Percentiles rank a stretch among this genome's conserved stretches.
Conservation (phyloP, 1,140 invertebrate species). For the Leptoteleia sp. region DNA sequence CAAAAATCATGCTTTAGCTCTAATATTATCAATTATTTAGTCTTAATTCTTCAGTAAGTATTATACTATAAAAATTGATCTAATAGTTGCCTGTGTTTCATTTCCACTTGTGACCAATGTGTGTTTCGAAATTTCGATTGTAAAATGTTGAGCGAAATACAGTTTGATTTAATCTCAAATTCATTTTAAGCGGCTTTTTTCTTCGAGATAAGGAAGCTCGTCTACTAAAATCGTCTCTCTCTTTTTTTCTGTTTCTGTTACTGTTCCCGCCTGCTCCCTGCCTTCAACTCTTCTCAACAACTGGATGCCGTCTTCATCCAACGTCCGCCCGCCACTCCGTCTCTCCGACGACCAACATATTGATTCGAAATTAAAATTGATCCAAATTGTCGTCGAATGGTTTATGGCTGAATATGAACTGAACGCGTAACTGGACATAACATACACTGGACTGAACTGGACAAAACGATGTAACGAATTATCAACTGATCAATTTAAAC, state of each 20-base stretch:
- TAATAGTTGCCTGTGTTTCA: too few species aligned
- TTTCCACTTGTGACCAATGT: neutral
- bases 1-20: constrained; percentile 55
- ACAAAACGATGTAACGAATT: constrained; percentile 4
- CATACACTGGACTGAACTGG: constrained; percentile 19
- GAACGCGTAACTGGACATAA: constrained; percentile 25
- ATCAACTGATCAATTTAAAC: constrained; percentile 18
- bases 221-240: too few species aligned
- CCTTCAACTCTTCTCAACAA: constrained; percentile 81
- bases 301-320: constrained; percentile 81
- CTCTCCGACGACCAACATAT: constrained; percentile 75
- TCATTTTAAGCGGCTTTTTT: too few species aligned
- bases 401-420: constrained; percentile 22
- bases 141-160: neutral
- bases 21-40: constrained; percentile 17
- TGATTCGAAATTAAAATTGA: constrained; percentile 26
- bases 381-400: constrained; percentile 21
- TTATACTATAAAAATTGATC: neutral
- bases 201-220: too few species aligned
- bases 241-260: too few species aligned
- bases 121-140: constrained; percentile 46
- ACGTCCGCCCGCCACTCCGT: constrained; percentile 80
- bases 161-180: too few species aligned
- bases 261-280: constrained; percentile 81
- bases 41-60: constrained; percentile 27